A percentile compares a stretch with the other conserved stretches of the same genome.
phyloP scores from a whole-genome alignment of 2,888 invertebrate species.

The Lithophane leautieri region DNA sequence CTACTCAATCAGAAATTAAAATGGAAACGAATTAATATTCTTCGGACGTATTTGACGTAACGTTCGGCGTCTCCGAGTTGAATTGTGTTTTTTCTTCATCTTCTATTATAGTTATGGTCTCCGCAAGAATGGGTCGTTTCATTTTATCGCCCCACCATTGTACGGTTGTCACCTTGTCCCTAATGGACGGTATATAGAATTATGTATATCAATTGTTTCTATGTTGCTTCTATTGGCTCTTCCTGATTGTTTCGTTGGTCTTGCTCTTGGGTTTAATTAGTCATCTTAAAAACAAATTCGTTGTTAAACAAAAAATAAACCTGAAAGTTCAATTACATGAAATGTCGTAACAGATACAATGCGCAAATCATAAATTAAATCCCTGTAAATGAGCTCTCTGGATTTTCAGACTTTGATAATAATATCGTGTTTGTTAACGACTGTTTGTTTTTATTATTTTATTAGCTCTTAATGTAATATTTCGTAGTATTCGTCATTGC shows the following conservation, averaged over 20 bases:
- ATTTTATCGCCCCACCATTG: slow-evolving; percentile 67
- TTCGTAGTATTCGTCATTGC: slow-evolving; percentile 28
- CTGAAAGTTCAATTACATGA: slow-evolving; percentile 15
- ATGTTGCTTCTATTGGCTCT: slow-evolving; percentile 57
- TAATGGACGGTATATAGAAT: slow-evolving; percentile 65
- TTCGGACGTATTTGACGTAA: slow-evolving; percentile 57
- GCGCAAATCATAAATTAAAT: slow-evolving; percentile 36
- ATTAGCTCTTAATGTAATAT: slow-evolving; percentile 26
- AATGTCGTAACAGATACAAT: slow-evolving; percentile 26
- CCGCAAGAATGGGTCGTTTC: slow-evolving; percentile 62
- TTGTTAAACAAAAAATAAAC: background rate
- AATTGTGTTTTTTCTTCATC: slow-evolving; percentile 63
- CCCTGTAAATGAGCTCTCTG: slow-evolving; percentile 27
- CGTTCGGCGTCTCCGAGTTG: slow-evolving; percentile 46
- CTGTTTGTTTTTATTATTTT: slow-evolving; percentile 44
- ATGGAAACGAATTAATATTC: slow-evolving; percentile 76
- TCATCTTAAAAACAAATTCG: background rate
- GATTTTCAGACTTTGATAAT: slow-evolving; percentile 35
- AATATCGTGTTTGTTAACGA: slow-evolving; percentile 26
- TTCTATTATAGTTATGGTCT: slow-evolving; percentile 61
- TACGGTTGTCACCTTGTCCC: slow-evolving; percentile 73
- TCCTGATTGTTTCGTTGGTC: slow-evolving; percentile 27
- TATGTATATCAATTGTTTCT: slow-evolving; percentile 68
- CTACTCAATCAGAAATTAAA: slow-evolving; percentile 75
- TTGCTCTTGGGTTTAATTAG: background rate